A percentile compares a stretch with the other conserved stretches of the same genome.
phyloP scores from a whole-genome alignment of 2,797 vertebrate species.

The Parauchenoglanis punctatus region DNA sequence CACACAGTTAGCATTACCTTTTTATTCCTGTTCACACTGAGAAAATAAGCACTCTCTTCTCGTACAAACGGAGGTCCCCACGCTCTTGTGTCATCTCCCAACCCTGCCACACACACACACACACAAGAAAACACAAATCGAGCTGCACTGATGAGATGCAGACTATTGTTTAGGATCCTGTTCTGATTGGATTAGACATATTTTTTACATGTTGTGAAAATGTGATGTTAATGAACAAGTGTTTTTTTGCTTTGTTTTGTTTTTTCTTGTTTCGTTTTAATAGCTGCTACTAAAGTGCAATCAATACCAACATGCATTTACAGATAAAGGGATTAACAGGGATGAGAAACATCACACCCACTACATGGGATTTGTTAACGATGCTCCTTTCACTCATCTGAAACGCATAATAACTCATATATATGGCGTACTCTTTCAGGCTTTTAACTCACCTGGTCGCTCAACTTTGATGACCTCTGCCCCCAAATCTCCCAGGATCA shows the following conservation, averaged over 20 bases:
- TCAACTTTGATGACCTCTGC: conserved; percentile 96
- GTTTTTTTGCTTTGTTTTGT: too few species aligned
- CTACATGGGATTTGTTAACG: background rate
- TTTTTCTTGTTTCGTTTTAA: background rate
- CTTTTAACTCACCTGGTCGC: conserved; percentile 81
- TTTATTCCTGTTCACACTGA: conserved; percentile 95
- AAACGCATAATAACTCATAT: background rate
- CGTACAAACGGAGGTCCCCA: conserved; percentile 92
- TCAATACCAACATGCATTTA: background rate
- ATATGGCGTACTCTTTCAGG: background rate
- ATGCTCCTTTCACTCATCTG: background rate
- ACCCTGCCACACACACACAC: conserved; percentile 68
- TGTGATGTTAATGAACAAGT: background rate
- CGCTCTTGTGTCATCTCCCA: conserved; percentile 88
- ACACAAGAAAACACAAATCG: background rate
- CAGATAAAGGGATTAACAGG: background rate
- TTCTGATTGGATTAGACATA: background rate
- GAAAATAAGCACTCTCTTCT: conserved; percentile 89
- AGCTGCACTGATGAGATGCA: background rate
- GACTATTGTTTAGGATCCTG: background rate
- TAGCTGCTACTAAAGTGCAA: background rate
- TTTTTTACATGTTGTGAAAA: background rate
- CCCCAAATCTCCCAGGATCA: conserved; percentile 94
- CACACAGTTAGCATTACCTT: conserved; percentile 74
- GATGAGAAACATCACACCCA: background rate